These are phyloP conservation scores for Falco naumanni DNA, from an alignment of 2,797 vertebrate species.

Conservation along the genomic window DNA sequence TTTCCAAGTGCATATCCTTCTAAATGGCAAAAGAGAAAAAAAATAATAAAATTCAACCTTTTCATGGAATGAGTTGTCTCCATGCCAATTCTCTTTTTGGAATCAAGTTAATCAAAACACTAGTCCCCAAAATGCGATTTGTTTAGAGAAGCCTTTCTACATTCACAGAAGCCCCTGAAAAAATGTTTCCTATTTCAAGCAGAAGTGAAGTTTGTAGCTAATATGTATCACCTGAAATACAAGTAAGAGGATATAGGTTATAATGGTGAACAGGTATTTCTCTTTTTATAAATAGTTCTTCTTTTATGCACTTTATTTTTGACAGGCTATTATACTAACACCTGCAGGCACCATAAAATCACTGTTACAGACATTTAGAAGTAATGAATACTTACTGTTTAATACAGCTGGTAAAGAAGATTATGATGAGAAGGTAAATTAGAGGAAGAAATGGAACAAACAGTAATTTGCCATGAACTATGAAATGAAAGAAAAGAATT, in stretches of 20 bases:
- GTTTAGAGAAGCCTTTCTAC: background rate
- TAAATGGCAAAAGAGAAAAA: background rate
- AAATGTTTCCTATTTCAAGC: background rate
- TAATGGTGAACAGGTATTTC: background rate
- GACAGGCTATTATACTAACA: background rate
- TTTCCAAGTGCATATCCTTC: background rate
- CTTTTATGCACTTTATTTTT: background rate
- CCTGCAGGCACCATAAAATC: background rate
- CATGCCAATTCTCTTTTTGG: background rate
- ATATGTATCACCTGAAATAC: background rate
- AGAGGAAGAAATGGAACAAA: background rate
- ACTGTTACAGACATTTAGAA: background rate
- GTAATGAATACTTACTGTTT: background rate
- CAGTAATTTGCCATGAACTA: background rate
- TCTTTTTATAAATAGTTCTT: background rate
- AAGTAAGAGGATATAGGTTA: background rate
- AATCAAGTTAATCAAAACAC: background rate
- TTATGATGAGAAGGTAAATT: background rate
- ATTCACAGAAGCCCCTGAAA: background rate
- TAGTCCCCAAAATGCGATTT: background rate
- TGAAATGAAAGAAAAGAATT: background rate
- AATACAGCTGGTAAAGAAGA: background rate
- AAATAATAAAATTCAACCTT: background rate
- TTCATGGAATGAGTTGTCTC: background rate
- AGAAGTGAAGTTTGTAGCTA: background rate